Percentiles rank a stretch among this genome's conserved stretches.
phyloP scores from a whole-genome alignment of 2,888 invertebrate species.

The Gasteruption jaculator region DNA sequence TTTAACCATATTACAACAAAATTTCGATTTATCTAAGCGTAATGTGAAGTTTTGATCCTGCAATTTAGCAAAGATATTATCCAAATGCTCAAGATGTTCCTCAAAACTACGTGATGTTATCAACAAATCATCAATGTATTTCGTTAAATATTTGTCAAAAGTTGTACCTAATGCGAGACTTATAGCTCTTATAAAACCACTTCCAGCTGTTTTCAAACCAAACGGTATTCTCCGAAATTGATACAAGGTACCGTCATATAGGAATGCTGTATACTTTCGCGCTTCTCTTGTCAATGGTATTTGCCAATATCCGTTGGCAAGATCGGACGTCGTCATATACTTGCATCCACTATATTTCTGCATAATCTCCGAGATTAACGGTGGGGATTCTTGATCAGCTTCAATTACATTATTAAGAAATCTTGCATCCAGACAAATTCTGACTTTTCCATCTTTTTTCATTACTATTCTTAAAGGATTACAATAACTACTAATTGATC shows the following conservation, averaged over 20 bases:
- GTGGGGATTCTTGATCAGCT: constrained; percentile 29
- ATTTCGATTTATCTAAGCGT: constrained; percentile 29
- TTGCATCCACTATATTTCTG: constrained; percentile 18
- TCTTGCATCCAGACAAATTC: constrained; percentile 38
- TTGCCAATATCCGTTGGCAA: constrained; percentile 31
- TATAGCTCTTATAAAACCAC: constrained; percentile 25
- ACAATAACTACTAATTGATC: constrained; percentile 30
- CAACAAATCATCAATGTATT: constrained; percentile 36
- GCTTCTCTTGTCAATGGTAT: constrained; percentile 18
- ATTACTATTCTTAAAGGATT: constrained; percentile 33
- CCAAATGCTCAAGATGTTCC: constrained; percentile 26
- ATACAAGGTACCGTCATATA: constrained; percentile 24
- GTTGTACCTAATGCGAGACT: constrained; percentile 1
- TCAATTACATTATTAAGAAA: constrained; percentile 32
- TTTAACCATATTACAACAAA: constrained; percentile 23
- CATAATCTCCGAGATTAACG: constrained; percentile 22
- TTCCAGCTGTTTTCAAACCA: constrained; percentile 31
- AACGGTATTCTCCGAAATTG: constrained; percentile 34
- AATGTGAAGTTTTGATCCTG: constrained; percentile 26
- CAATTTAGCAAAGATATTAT: constrained; percentile 22
- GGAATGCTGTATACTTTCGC: constrained; percentile 25
- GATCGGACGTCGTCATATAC: constrained; percentile 24
- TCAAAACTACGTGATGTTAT: constrained; percentile 27
- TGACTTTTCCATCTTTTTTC: constrained; percentile 33
- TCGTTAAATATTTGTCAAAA: constrained; percentile 20